Evolutionary conservation across 2,113 vertebrate genomes (phyloP), one percentile per base, ranked within the genome.

Genomic region (Camelus dromedarius): DNA sequence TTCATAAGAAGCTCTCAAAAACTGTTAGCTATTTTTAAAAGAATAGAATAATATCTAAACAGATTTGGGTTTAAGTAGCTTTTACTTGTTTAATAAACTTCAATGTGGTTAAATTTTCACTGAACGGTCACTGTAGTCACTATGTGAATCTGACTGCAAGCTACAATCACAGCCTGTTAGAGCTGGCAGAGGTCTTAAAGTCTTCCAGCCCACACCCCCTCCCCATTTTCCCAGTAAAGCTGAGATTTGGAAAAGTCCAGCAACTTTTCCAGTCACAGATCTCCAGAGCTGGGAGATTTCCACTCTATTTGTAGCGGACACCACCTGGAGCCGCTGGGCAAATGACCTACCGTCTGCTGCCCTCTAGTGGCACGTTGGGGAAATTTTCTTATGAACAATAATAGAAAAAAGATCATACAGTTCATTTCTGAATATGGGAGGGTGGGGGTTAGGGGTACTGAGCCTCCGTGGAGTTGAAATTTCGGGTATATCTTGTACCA

Each of bases 291-390:
- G 19, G 50, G 64, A 1, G 8, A 52, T 48, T 91, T 58, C 69
- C 89, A 18, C 48, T 20, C 9, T 1, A 10, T 0, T 2, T 2
- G 4, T 0, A 13, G 38, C 20, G 8, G 73, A 30, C 11, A 19
- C 4, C 2, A 11, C 24, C 24, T 16, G 15, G n/a, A 6, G 35
- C 48, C 22, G 12, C 4, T 8, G 9, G n/a, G 7, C 48, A 77
- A 72, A 94, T 72, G 54, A 5, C 76, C 9, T 32, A 30, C 73
- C 4, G 0, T 58, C 90, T 93, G 58, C 87, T 96, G 77, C 38
- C 77, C 77, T 97, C 97, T 95, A 32, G 60, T 96, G 97, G 86
- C n/a, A 1, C 0, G 1, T 4, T 13, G 14, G 52, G 38, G 86
- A 60, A 24, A 50, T 24, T 42, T 35, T 84, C 13, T 70, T 30